Evolutionary conservation across 2,113 vertebrate species (phyloP).

Genomic region (Dunckerocampus dactyliophorus): DNA sequence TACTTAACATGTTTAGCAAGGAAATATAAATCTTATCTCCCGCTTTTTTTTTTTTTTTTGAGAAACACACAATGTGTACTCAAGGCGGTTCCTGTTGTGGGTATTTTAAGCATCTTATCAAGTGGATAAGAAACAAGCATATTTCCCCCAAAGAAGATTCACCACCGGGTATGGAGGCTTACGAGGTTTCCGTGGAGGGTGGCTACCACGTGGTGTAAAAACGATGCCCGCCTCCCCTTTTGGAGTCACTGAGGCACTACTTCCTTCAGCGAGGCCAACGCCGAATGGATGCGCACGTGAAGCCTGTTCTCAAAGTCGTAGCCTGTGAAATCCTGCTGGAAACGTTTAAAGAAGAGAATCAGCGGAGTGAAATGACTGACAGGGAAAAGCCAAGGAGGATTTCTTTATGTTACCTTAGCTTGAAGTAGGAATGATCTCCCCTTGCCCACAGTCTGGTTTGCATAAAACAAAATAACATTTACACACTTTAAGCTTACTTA

Average conservation of each 20-base stretch:
- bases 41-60: no score
- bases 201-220: neutral
- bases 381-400: neutral
- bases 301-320: conserved; percentile 98
- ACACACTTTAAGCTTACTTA: no score
- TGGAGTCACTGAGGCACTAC: conserved; percentile 87
- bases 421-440: conserved; percentile 92
- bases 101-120: neutral
- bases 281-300: conserved; percentile 94
- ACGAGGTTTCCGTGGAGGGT: neutral
- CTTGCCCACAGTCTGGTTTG: conserved; percentile 83
- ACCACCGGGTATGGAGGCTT: neutral
- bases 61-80: no score
- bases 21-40: no score
- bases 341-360: neutral
- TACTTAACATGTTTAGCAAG: no score
- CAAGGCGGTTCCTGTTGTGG: neutral
- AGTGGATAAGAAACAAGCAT: no score
- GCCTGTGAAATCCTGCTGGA: conserved; percentile 89
- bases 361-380: neutral
- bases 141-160: neutral
- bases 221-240: neutral
- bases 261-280: conserved; percentile 90
- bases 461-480: conserved; percentile 16
- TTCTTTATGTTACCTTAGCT: conserved; percentile 83